Base-by-base conservation (phyloP, 2,888 invertebrate genomes). In the Drosophila mayaguana region DNA sequence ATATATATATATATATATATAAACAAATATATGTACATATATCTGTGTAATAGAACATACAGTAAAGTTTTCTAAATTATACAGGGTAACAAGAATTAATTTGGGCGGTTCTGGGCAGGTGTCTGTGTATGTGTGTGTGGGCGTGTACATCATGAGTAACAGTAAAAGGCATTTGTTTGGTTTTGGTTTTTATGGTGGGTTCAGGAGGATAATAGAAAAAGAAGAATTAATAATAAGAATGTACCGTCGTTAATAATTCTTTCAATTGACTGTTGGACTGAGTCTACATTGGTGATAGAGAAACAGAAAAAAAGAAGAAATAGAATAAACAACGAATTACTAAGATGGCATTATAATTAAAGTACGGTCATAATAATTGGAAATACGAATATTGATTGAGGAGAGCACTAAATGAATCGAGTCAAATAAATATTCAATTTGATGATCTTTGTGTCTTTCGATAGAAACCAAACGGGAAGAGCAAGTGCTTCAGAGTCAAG, bases 251-350 rank as follows among this genome's bases (percentile, higher is more conserved):
- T 93, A 76, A 93, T 91, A 74, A 93, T 93, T 71, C 91, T 88
- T 92, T 94, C 94, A 83, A 94, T 92, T 34, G 94, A 94, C 83
- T 94, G 92, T 93, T 94, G 94, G 90, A 94, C 94, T 73, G 94
- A 94, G 88, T 94, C 94, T 94, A 92, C 69, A 90, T 91, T 89
- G 88, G 87, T 91, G 89, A 91, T 88, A 91, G 91, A 92, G 89
- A 90, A 85, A 91, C 91, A 80, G 86, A 87, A 91, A 91, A 91
- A 91, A 91, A 84, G 81, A 86, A 86, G 80, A 88, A 83, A 83
- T 76, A 91, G 87, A 85, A 83, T 79, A 91, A 88, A 91, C 86
- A 84, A 87, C 89, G 80, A 90, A 89, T 91, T 90, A 89, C 91
- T 90, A 77, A 80, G 76, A 80, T 88, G 89, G 67, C 72, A 81